These are phyloP conservation scores for Cataglyphis altisquamis DNA, from an alignment of 2,888 invertebrate species.

Conservation along the genomic window DNA sequence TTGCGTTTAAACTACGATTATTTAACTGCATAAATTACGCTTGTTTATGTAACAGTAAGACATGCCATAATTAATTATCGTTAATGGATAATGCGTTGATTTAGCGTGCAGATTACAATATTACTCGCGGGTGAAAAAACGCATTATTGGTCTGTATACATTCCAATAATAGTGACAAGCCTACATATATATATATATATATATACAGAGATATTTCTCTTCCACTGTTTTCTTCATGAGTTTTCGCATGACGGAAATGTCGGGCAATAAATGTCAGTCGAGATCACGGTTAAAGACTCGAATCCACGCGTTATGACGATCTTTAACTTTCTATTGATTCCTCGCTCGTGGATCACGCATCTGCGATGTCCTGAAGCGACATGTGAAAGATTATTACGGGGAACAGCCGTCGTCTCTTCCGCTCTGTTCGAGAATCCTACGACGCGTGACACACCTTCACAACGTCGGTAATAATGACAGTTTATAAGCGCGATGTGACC, in stretches of 20 bases:
- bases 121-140: background rate
- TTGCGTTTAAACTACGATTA: background rate
- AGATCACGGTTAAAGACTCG: constrained; percentile 49
- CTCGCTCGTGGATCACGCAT: constrained; percentile 55
- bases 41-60: constrained; percentile 10
- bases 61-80: constrained; percentile 21
- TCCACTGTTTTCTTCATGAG: background rate
- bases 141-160: background rate
- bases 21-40: background rate
- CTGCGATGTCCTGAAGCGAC: constrained; percentile 58
- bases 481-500: constrained; percentile 11
- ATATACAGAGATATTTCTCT: background rate
- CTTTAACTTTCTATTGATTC: constrained; percentile 55
- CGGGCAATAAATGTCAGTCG: constrained; percentile 33
- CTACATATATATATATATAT: background rate
- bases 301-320: constrained; percentile 42
- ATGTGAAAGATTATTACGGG: constrained; percentile 35
- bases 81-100: constrained; percentile 27
- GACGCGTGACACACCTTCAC: constrained; percentile 45
- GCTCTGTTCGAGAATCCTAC: constrained; percentile 22
- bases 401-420: constrained; percentile 40
- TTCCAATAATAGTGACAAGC: background rate
- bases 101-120: constrained; percentile 17
- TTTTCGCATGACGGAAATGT: constrained; percentile 41
- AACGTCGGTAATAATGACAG: constrained; percentile 29